Conservation (phyloP, 1,140 invertebrate genomes). For the Aphelenchoides avenae region DNA sequence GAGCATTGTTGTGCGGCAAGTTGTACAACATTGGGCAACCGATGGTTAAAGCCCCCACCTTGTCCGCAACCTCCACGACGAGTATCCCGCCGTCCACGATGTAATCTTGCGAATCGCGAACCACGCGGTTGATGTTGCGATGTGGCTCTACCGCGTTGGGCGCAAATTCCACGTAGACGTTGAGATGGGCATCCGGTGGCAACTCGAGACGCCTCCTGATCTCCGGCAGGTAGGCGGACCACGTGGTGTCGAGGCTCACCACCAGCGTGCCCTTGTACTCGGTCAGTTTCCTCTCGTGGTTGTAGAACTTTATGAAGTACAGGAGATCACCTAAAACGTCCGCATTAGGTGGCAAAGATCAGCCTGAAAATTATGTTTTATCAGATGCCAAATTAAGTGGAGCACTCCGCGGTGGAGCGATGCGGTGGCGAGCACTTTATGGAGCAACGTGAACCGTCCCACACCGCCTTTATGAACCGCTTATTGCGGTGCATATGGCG, state of each 20-base stretch:
- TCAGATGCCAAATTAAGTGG: too few relatives aligned
- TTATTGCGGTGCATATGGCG: too few relatives aligned
- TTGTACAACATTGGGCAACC: constrained; percentile 16
- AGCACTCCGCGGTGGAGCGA: too few relatives aligned
- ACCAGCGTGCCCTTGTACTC: constrained; percentile 37
- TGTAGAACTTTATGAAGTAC: constrained; percentile 42
- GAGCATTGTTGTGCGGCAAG: too few relatives aligned
- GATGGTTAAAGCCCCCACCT: constrained; percentile 16
- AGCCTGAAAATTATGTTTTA: constrained; percentile 8
- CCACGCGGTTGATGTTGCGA: constrained; percentile 5
- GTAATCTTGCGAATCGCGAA: constrained; percentile 22
- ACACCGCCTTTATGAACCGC: too few relatives aligned
- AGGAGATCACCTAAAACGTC: constrained; percentile 28
- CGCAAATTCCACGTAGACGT: constrained; percentile 36
- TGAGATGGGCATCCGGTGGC: constrained; percentile 29
- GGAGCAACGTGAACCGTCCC: too few relatives aligned
- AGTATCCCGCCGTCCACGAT: constrained; percentile 40
- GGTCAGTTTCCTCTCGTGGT: constrained; percentile 24
- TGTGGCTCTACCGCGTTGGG: too few relatives aligned
- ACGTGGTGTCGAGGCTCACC: constrained; percentile 14
- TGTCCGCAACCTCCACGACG: constrained; percentile 34
- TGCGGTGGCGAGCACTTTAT: too few relatives aligned
- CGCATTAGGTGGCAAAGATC: neutral
- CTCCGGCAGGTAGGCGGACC: constrained; percentile 8
- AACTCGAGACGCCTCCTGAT: constrained; percentile 33